Evolutionary conservation across 2,797 vertebrate species (phyloP), one percentile per base, ranked within the genome.

Genomic region (Notoglanidium macrostoma): DNA sequence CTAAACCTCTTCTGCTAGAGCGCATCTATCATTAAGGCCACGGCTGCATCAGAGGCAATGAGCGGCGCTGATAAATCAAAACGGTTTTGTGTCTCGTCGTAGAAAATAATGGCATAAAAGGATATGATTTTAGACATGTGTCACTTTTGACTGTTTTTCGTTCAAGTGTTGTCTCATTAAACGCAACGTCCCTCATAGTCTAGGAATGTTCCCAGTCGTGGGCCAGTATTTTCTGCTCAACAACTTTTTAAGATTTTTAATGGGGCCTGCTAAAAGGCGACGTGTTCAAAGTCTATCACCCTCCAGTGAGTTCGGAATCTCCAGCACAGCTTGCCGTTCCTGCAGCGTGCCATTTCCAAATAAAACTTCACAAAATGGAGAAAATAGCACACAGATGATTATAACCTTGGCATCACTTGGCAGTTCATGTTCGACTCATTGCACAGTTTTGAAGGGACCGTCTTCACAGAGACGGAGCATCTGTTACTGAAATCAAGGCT

Each of bases 381-480:
- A 91, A 91, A 92, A 93, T 91, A 91, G 92, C 92, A 91, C 82
- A 89, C 90, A 78, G 89, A 87, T 93, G 91, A 93, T 92, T 90
- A 91, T 87, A 90, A 91, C 89, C 90, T 89, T 92, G 92, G 92
- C 90, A 85, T 87, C 55, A 84, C 54, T 63, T 63, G 55, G 35
- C 70, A 32, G 65, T 84, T 87, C 59, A 70, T 35, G 65, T 61
- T 61, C 76, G 85, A 91, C 90, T 90, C 90, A 89, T 79, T 90
- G 89, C 79, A 85, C 61, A 63, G 29, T 81, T 91, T 89, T 77
- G 84, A 68, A 88, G 70, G 88, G 92, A 90, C 88, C 90, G 86
- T 90, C 84, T 87, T 92, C 85, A 74, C 57, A 67, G 80, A 89
- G 84, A 90, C 89, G 87, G 88, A 90, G 90, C 87, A 90, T 92